Evolutionary conservation across 2,113 vertebrate species (phyloP), one percentile per base, ranked within the genome.

Genomic region (Seriola dumerili): DNA sequence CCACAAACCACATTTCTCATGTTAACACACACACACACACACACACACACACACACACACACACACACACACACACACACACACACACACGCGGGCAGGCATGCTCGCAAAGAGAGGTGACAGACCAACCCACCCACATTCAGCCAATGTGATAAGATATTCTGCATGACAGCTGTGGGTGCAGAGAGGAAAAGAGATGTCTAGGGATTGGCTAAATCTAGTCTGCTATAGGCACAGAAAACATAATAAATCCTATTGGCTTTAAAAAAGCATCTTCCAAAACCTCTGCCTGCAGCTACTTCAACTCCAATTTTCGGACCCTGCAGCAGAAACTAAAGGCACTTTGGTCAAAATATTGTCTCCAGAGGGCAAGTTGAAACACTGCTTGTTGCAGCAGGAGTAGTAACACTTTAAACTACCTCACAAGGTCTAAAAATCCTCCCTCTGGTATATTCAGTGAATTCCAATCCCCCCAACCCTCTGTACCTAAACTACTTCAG

Each of bases 171-270:
- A 90, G 81, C 88, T 85, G 89, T 69, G 89, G 77, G 82, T 75
- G 74, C 57, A 32, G 66, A 74, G 71, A 77, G 78, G 80, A 58
- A 61, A 67, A 44, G 71, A 85, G 75, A 86, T 80, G 85, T 89
- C 84, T 71, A 46, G 84, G 91, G 89, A 93, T 91, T 72, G 87
- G 57, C 76, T 80, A 83, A 90, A 93, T 89, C 76, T 81, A 84
- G 81, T 85, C 78, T 72, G 83, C 85, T 84, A 85, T 78, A 85
- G 77, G 87, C 83, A 78, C 80, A 86, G 59, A 86, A 85, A 79
- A 85, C 83, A 73, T 79, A 62, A 91, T 90, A 88, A 91, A 93
- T 91, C 85, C 57, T 75, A 73, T 84, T 87, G 83, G 83, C 84
- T 88, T 91, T 82, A 42, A 42, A 42, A 89, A 86, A 85, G 80